Evolutionary conservation across 2,113 vertebrate species (phyloP), one percentile per base, ranked within the genome.

Genomic region (Pontoporia blainvillei): DNA sequence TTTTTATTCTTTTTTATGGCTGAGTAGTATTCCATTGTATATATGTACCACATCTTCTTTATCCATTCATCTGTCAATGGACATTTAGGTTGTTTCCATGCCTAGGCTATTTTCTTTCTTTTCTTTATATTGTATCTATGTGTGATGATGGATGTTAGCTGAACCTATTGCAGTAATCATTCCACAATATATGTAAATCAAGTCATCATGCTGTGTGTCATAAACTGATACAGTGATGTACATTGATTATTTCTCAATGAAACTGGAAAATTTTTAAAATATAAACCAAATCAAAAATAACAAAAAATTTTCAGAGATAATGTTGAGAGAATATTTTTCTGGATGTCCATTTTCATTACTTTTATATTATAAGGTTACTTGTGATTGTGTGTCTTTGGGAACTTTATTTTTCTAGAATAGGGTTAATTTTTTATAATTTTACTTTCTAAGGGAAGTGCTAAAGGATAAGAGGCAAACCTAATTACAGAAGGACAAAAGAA

Each of bases 351-450:
- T 91, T 95, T 88, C 27, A 71, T 96, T 93, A 84, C 25, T 87
- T 84, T 90, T 72, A 31, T 86, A 27, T 79, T 64, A 59, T 89
- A 67, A 92, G 31, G 13, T 95, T 12, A 83, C n/a, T 87, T 95
- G 36, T 78, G 46, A 83, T 46, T 91, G 31, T 72, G 9, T 91
- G 46, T 31, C 86, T 94, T 95, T 85, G 31, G 44, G 44, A 64
- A 54, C 12, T 90, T 89, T 69, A 57, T 59, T 71, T 93, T 78
- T 62, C 75, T 92, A 31, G 13, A 36, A 31, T 78, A 31, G 8
- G 6, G 15, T 73, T 84, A 79, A 57, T 91, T 71, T 69, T 86
- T 86, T 91, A 18, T 36, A 90, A 95, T 90, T 94, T 57, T 92
- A 66, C 36, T 78, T 71, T 96, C 89, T 97, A 61, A 88, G 9